phyloP scores from a whole-genome alignment of 2,888 invertebrate genomes.

The Pollenia griseotomentosa region DNA sequence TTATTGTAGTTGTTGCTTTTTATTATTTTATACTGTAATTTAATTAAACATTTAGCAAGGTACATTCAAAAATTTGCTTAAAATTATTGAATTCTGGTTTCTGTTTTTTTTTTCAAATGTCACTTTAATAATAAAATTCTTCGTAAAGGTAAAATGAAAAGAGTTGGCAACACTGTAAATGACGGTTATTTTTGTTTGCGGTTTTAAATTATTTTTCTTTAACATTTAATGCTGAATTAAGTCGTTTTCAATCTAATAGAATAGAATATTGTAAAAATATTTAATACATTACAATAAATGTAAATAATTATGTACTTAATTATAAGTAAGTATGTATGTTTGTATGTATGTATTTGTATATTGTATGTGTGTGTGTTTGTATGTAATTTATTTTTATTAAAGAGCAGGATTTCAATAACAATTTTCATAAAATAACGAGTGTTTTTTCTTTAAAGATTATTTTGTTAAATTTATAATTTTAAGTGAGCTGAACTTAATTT shows the following conservation, averaged over 20 bases:
- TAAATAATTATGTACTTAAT: background rate
- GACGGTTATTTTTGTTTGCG: conserved; percentile 1
- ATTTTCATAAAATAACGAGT: conserved; percentile 58
- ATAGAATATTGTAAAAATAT: conserved; percentile 20
- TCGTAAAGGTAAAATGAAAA: conserved; percentile 33
- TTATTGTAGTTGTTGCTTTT: conserved; percentile 7
- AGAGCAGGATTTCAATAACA: conserved; percentile 64
- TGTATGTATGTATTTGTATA: conserved; percentile 13
- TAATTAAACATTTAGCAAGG: conserved; percentile 48
- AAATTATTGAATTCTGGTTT: conserved; percentile 28
- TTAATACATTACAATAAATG: background rate
- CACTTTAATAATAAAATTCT: conserved; percentile 8
- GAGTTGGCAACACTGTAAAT: conserved; percentile 57
- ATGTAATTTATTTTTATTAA: conserved; percentile 33
- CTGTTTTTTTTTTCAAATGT: background rate
- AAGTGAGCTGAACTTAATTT: conserved; percentile 46
- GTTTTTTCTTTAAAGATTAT: conserved; percentile 30
- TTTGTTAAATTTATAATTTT: conserved; percentile 41
- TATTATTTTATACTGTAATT: conserved; percentile 5
- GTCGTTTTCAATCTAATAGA: background rate
- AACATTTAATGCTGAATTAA: conserved; percentile 19
- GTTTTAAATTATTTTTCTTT: background rate
- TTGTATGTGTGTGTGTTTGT: conserved; percentile 1
- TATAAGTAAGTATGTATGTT: background rate
- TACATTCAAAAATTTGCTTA: conserved; percentile 46